phyloP scores from a whole-genome alignment of 1,140 invertebrate species.

The Caenorhabditis briggsae region DNA sequence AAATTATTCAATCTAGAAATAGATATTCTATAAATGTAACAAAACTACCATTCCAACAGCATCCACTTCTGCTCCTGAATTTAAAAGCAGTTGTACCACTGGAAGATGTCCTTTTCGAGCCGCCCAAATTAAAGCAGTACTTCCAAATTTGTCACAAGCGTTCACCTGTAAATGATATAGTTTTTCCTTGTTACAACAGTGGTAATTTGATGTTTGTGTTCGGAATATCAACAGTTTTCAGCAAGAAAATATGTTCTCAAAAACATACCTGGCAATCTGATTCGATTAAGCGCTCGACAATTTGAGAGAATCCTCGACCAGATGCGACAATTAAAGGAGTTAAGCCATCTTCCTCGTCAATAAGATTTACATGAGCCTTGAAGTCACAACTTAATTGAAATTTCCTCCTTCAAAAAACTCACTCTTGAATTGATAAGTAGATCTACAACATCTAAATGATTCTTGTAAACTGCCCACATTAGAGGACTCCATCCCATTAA shows the following conservation, averaged over 20 bases:
- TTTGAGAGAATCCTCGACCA: conserved; percentile 88
- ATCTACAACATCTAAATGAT: conserved; percentile 85
- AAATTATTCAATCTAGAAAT: conserved; percentile 31
- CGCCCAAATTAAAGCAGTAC: conserved; percentile 95
- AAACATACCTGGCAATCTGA: conserved; percentile 89
- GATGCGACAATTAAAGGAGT: conserved; percentile 93
- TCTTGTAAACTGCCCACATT: conserved; percentile 98
- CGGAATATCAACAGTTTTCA: neutral
- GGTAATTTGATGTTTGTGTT: too few relatives aligned
- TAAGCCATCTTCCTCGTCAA: conserved; percentile 92
- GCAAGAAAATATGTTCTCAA: neutral
- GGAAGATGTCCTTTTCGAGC: conserved; percentile 85
- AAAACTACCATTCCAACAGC: conserved; percentile 84
- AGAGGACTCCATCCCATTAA: conserved; percentile 95
- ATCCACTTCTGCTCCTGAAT: conserved; percentile 87
- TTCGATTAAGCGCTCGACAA: conserved; percentile 88
- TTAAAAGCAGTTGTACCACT: conserved; percentile 87
- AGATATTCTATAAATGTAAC: conserved; percentile 78
- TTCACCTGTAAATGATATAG: conserved; percentile 77
- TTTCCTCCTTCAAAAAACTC: neutral
- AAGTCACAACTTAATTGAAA: neutral
- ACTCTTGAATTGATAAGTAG: conserved; percentile 83
- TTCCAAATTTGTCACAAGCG: conserved; percentile 84
- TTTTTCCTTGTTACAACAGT: too few relatives aligned
- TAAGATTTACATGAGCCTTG: conserved; percentile 90